Evolutionary conservation across 2,888 invertebrate species (phyloP).

Genomic region (Cybosia mesomella): DNA sequence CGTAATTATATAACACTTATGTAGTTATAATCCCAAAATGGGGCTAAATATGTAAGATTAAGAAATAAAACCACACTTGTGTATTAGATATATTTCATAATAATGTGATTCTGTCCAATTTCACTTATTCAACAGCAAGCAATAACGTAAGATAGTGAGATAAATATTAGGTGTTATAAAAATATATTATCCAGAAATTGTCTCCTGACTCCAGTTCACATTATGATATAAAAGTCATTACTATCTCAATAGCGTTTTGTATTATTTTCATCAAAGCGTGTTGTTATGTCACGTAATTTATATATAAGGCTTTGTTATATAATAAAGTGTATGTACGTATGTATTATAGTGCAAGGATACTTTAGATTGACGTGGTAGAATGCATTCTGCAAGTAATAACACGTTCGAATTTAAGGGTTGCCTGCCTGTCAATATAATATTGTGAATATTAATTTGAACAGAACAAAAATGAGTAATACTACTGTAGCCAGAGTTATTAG

Average conservation of each 20-base stretch:
- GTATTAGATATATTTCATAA: constrained; percentile 7
- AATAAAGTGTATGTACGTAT: constrained; percentile 52
- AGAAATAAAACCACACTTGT: neutral
- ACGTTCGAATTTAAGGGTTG: neutral
- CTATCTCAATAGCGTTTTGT: constrained; percentile 39
- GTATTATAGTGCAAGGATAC: constrained; percentile 42
- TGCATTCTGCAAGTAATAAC: neutral
- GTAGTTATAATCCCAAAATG: neutral
- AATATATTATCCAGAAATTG: constrained; percentile 2
- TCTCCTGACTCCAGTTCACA: constrained; percentile 28
- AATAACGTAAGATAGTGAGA: constrained; percentile 23
- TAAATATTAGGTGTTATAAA: constrained; percentile 11
- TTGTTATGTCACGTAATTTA: constrained; percentile 35
- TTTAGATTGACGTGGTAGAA: constrained; percentile 29
- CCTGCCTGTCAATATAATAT: neutral
- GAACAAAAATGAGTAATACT: neutral
- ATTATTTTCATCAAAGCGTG: constrained; percentile 44
- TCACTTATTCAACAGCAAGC: constrained; percentile 16
- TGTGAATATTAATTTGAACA: neutral
- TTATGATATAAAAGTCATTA: constrained; percentile 32
- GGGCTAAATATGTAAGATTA: neutral
- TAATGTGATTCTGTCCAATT: constrained; percentile 18
- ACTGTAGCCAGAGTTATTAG: neutral
- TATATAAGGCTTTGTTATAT: constrained; percentile 50
- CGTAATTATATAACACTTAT: neutral